A percentile compares a stretch with the other conserved stretches of the same genome.
Evolutionary conservation across 37 sponge, comb jelly and placozoan genomes (phyloP).

Genomic region (Hexactinellida sp.): DNA sequence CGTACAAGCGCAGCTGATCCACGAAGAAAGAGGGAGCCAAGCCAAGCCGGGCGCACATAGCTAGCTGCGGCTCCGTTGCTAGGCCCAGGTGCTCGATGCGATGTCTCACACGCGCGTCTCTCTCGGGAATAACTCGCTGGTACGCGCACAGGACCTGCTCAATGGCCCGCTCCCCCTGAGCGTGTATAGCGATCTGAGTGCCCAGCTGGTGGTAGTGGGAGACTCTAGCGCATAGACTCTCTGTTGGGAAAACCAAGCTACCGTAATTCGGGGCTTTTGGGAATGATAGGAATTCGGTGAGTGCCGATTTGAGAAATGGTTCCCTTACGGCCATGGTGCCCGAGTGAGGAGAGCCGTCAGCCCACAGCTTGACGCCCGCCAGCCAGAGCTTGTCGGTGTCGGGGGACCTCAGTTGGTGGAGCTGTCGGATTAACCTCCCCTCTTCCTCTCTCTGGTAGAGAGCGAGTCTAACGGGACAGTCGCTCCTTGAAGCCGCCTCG

Average conservation of each 20-base stretch:
- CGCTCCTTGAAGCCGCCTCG: not conserved
- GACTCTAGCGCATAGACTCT: constrained; percentile 15
- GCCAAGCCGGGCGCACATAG: constrained; percentile 21
- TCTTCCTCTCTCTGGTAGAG: not conserved
- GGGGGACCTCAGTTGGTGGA: not conserved
- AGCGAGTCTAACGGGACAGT: constrained; percentile 16
- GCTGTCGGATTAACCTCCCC: not conserved
- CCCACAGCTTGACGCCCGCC: constrained; percentile 32
- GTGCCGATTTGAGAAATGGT: constrained; percentile 24
- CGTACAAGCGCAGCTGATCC: constrained; percentile 33
- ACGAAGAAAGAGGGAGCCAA: constrained; percentile 28
- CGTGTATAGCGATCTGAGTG: constrained; percentile 28
- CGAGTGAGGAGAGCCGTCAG: constrained; percentile 39
- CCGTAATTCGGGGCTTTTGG: constrained; percentile 25
- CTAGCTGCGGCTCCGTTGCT: constrained; percentile 29
- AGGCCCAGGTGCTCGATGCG: constrained; percentile 43
- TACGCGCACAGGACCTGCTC: constrained; percentile 28
- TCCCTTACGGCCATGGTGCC: constrained; percentile 33
- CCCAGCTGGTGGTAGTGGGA: constrained; percentile 14
- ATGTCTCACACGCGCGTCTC: constrained; percentile 21
- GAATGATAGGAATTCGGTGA: constrained; percentile 28
- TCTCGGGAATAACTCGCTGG: not conserved
- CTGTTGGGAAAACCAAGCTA: not conserved
- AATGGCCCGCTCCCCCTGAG: constrained; percentile 44
- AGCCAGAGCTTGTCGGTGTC: constrained; percentile 29